Evolutionary conservation across 1,140 invertebrate species (phyloP), one percentile per base, ranked within the genome.

Genomic region (Pseudomyrmex pallidus): DNA sequence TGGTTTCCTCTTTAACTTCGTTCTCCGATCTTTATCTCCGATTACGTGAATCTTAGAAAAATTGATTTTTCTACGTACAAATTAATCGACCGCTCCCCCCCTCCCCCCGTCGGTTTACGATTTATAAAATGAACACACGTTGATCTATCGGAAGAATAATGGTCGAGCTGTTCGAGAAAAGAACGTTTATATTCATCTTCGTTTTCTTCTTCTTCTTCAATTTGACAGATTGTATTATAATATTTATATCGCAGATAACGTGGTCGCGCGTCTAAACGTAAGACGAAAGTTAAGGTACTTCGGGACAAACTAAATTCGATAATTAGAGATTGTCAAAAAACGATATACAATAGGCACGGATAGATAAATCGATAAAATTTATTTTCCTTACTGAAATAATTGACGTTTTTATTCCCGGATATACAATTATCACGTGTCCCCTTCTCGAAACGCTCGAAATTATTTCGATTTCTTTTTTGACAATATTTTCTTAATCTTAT

Each of bases 81-180:
- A 44, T 35, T 83, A 17, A 10, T 80, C 35, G 67, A 82, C 59
- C 48, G 50, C 2, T 1, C 64, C n/a, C n/a, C n/a, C n/a, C n/a
- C n/a, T n/a, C n/a, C n/a, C n/a, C n/a, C n/a, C 73, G 62, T 25
- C 57, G 35, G 54, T 72, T 82, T 35, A 35, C 17, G 54, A 77
- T 57, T 83, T 83, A 83, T 44, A 83, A 83, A 83, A 83, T 78
- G 73, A 83, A 83, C 82, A 83, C 82, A 78, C 73, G 78, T 82
- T 80, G 52, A 80, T 72, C 66, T 80, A 80, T 80, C 46, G 54
- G 46, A 12, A 80, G 64, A 80, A 80, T 80, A 80, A 80, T 35
- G 44, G 0, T 59, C 76, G 76, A 80, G 76, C 76, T 61, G 52
- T 78, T 84, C 67, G 54, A 61, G 83, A 74, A 73, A 77, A 59